Evolutionary conservation across 2,113 vertebrate species (phyloP), one percentile per base, ranked within the genome.

Genomic region (Aramus guarauna): DNA sequence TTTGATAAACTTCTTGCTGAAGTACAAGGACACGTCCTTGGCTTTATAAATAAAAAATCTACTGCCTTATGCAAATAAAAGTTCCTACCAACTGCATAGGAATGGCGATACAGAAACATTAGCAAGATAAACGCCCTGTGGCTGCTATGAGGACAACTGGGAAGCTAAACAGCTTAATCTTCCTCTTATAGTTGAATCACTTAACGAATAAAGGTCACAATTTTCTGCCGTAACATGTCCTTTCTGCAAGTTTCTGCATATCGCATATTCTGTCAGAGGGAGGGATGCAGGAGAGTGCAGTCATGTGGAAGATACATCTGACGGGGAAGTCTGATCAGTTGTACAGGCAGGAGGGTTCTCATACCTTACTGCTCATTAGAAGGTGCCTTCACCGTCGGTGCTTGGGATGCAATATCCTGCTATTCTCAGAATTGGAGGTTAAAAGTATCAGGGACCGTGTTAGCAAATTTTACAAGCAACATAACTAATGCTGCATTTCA

Each of bases 11-110:
- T 72, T 78, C 85, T 75, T 55, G 80, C 81, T 77, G 74, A 93
- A 92, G 82, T 52, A 85, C 91, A 81, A 93, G 95, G 94, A 81
- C 27, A 3, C 2, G 12, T 80, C 81, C 55, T 82, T 93, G 68
- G 78, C 30, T 90, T 93, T 78, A 81, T 69, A 92, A 88, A 91
- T 50, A 79, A 90, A 78, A 88, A 93, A 86, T 66, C 52, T 56
- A 39, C 79, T 86, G 76, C 73, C 62, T 92, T 81, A 52, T 36
- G 62, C 76, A 92, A 88, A 85, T 30, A 41, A 26, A 83, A 76
- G 52, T 52, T 75, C 53, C 78, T 78, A 83, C 86, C 71, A 86
- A 75, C 58, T 27, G n/a, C 41, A 43, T 8, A 59, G 34, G 41
- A 76, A 78, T 1, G 21, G 88, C 8, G 15, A 23, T 27, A 60